Base-by-base conservation (phyloP, 1,140 invertebrate species). In the Temnothorax nylanderi region DNA sequence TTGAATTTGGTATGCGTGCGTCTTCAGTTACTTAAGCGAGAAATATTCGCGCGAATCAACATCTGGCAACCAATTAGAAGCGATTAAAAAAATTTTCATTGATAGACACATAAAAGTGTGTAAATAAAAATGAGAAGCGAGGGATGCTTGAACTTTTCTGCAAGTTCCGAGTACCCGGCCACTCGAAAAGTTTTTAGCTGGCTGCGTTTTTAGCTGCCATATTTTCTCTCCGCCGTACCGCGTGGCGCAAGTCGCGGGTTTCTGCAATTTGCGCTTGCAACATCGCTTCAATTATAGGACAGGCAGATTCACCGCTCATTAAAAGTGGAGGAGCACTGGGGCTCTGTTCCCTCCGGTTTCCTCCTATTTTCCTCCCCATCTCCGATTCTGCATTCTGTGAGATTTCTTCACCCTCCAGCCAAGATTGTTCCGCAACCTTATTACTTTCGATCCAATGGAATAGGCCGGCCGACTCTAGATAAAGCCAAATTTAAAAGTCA, bases 211-310 rank as follows among this genome's bases (percentile, higher is more conserved):
- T 84, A 84, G 44, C 56, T 75, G 69, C 18, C 54, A 54, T 56
- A 54, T 26, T 84, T 60, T 74, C 80, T 84, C 54, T 60, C 18
- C 26, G 13, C 41, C 71, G 26, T 1, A 26, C 26, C 26, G 26
- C 26, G 26, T 1, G 1, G 51, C 78, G 56, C 67, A 51, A 54
- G 44, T 60, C 58, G 37, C 32, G 67, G 72, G 58, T 90, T 86
- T 54, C 74, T 89, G 88, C 89, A 87, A 90, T 87, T 87, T 82
- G 67, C 72, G 78, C 88, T 85, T 85, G 74, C 78, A 90, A 90
- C 89, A 90, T 90, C 78, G 78, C 88, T 90, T 90, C 89, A 90
- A 90, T 90, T 90, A 90, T 90, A 89, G 51, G 72, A 90, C 85
- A 87, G 85, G 74, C 76, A 75, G 77, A 90, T 90, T 90, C 88